phyloP scores from a whole-genome alignment of 2,888 invertebrate species.

The Melanostoma mellinum region DNA sequence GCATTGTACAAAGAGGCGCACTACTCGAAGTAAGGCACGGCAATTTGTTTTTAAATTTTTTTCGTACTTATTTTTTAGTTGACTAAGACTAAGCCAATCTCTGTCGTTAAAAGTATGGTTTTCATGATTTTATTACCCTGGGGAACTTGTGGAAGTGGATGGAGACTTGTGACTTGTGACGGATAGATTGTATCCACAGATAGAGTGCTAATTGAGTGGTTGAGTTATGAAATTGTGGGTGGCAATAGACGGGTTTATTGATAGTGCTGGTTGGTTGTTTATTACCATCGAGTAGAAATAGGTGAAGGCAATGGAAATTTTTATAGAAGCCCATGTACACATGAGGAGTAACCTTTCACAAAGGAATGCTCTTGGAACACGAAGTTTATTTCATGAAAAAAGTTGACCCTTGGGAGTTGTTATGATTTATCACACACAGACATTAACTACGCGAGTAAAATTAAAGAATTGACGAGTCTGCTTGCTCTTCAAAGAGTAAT shows the following conservation, averaged over 20 bases:
- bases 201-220: slow-evolving; percentile 60
- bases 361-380: no score
- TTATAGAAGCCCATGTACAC: no score
- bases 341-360: no score
- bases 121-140: slow-evolving; percentile 22
- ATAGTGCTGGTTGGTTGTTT: slow-evolving; percentile 14
- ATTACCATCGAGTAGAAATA: background rate
- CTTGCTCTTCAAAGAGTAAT: no score
- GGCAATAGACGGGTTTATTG: slow-evolving; percentile 37
- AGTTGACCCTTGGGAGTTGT: no score
- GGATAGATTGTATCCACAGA: slow-evolving; percentile 42
- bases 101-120: slow-evolving; percentile 1
- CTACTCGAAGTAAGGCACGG: slow-evolving; percentile 15
- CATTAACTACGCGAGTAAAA: no score
- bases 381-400: no score
- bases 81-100: no score
- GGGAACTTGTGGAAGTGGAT: background rate
- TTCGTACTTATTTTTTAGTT: background rate
- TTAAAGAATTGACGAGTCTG: no score
- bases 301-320: slow-evolving; percentile 6
- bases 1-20: background rate
- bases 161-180: slow-evolving; percentile 30
- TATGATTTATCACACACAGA: no score
- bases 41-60: slow-evolving; percentile 56
- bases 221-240: slow-evolving; percentile 58